Percentiles rank a stretch among this genome's conserved stretches.
These are phyloP conservation scores for Paraplagusia blochii DNA, from an alignment of 2,113 vertebrate genomes.

Conservation along the genomic window DNA sequence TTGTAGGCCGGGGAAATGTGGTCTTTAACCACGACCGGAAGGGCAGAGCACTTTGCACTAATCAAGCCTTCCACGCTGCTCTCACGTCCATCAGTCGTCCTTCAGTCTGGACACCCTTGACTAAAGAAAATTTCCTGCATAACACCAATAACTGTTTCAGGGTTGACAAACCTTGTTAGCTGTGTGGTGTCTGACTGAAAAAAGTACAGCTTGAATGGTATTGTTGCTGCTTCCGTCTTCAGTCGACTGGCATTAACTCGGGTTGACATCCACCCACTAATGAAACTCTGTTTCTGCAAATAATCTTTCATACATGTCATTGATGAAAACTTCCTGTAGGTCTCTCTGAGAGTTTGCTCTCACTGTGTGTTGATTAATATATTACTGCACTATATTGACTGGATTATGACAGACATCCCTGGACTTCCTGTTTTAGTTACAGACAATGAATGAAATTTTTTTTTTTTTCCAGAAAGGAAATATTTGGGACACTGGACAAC, in stretches of 20 bases:
- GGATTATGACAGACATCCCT: too few species aligned
- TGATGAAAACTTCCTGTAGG: conserved; percentile 10
- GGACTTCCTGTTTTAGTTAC: too few species aligned
- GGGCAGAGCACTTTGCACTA: not conserved
- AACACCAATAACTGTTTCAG: conserved; percentile 18
- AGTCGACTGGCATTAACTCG: conserved; percentile 13
- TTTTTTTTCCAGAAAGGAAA: too few species aligned
- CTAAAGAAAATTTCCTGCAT: conserved; percentile 26
- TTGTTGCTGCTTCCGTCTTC: conserved; percentile 24
- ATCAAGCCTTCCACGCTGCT: conserved; percentile 23
- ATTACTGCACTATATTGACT: not conserved
- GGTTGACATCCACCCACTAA: conserved; percentile 40
- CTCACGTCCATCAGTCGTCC: conserved; percentile 8
- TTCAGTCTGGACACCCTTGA: conserved; percentile 18
- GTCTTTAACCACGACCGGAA: not conserved
- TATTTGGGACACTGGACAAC: too few species aligned
- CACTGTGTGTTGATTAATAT: not conserved
- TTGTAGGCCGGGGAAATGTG: not conserved
- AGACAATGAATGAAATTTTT: too few species aligned
- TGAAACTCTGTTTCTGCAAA: conserved; percentile 33
- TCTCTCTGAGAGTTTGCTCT: not conserved
- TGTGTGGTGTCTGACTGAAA: conserved; percentile 6
- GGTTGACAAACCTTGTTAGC: conserved; percentile 38
- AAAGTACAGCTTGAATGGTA: conserved; percentile 14
- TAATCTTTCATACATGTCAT: conserved; percentile 2